Percentiles rank a stretch among this genome's conserved stretches.
phyloP scores from a whole-genome alignment of 2,888 invertebrate genomes.

The Synergus umbraculus region DNA sequence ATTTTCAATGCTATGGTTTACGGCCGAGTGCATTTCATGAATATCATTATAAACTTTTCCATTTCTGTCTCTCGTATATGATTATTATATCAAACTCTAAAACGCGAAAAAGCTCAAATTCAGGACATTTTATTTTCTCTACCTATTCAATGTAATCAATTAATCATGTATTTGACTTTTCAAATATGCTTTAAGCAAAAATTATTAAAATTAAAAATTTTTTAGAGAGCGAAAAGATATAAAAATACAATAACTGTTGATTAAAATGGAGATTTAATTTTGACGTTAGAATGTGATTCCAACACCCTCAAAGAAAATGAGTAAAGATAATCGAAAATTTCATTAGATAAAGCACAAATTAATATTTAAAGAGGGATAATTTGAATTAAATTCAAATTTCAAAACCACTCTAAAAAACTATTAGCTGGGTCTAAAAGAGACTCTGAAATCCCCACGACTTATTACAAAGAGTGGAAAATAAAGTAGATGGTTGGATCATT shows the following conservation, averaged over 20 bases:
- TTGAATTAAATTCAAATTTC: conserved; percentile 1
- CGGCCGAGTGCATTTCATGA: conserved; percentile 8
- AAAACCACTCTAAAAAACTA: conserved; percentile 1
- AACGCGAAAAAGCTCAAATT: background rate
- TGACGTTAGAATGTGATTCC: too few species aligned
- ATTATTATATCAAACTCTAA: background rate
- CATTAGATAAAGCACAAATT: background rate
- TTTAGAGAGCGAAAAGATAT: too few species aligned
- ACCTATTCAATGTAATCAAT: background rate
- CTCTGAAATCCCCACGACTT: conserved; percentile 1
- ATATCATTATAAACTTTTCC: conserved; percentile 27
- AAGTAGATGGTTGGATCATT: conserved; percentile 18
- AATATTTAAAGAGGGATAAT: background rate
- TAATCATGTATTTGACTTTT: background rate
- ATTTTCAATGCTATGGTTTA: conserved; percentile 17
- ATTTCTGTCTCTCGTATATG: background rate
- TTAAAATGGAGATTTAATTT: too few species aligned
- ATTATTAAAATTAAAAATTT: too few species aligned
- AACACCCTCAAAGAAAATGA: background rate
- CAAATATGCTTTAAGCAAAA: background rate
- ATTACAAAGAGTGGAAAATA: conserved; percentile 5
- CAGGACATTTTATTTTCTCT: background rate
- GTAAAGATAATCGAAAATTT: background rate
- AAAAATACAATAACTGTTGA: too few species aligned
- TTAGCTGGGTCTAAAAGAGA: background rate